Evolutionary conservation across 2,888 invertebrate genomes (phyloP), one percentile per base, ranked within the genome.

Genomic region (Tridacna crocea): DNA sequence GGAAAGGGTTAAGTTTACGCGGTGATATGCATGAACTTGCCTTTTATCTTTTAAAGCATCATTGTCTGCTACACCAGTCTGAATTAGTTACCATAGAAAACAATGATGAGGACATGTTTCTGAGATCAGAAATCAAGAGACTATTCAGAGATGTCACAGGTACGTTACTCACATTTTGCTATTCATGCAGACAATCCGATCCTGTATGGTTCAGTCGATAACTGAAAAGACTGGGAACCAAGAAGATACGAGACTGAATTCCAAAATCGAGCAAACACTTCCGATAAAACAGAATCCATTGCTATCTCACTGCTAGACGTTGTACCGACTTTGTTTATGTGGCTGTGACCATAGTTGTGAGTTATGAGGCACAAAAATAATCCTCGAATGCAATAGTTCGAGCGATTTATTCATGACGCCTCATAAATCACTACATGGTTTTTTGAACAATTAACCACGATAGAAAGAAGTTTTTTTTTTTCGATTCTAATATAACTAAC

Each of bases 61-160:
- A 82, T 47, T 82, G 82, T 24, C 60, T 63, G 13, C 22, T 65
- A 46, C 78, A 78, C n/a, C n/a, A 47, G 4, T 75, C 78, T 17
- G 70, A 82, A 19, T 75, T 82, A 6, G 72, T 82, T 0, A 82
- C 63, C 0, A 72, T 82, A 13, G 78, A 82, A n/a, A 48, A 61
- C 10, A 48, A 26, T 12, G 78, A 82, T 1, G 82, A 82, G 63
- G 75, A 82, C 26, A 26, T 48, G 10, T 82, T 82, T 47, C 55
- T 82, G 1, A 63, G 75, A 26, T 60, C 74, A 27, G 46, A 75
- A 46, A 27, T 78, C n/a, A 65, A 75, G 46, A 36, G 82, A 60
- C 63, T 78, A 61, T 77, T 72, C 24, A 70, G 77, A 51, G 63
- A 36, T 36, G 36, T 36, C 2, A 36, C 36, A 74, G n/a, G 81